phyloP scores from a whole-genome alignment of 2,797 vertebrate genomes.

The Enteromius anoplus region DNA sequence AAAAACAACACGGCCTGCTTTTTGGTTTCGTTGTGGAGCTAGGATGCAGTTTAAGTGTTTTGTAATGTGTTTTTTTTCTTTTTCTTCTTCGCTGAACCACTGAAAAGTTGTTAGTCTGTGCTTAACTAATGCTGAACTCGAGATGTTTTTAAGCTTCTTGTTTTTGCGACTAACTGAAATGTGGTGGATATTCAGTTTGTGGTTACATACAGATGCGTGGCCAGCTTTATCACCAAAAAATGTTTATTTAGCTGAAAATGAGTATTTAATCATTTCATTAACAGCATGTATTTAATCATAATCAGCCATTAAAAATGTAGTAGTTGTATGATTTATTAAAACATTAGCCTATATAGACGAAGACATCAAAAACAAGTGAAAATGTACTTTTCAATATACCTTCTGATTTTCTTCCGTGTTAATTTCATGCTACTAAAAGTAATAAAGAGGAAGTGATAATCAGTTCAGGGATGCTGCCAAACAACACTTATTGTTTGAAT shows the following conservation, averaged over 20 bases:
- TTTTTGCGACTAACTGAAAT: neutral
- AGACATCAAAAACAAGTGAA: neutral
- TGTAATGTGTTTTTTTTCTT: neutral
- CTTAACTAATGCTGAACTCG: neutral
- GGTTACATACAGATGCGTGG: neutral
- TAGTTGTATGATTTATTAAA: neutral
- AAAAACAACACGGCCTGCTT: neutral
- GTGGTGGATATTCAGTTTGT: neutral
- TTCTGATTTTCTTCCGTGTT: neutral
- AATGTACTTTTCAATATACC: neutral
- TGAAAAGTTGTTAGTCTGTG: neutral
- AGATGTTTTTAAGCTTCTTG: neutral
- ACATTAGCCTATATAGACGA: neutral
- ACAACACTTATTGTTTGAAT: neutral
- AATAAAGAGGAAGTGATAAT: neutral
- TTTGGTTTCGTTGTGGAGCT: slow-evolving; percentile 5
- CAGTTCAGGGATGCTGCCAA: neutral
- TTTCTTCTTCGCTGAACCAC: neutral
- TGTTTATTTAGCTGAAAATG: neutral
- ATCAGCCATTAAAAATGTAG: neutral
- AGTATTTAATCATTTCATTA: neutral
- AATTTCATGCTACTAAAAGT: neutral
- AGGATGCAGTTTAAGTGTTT: neutral
- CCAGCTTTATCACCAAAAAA: neutral
- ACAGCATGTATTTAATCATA: neutral